Evolutionary conservation across 2,797 vertebrate genomes (phyloP), one percentile per base, ranked within the genome.

Genomic region (Paratrypauchen microcephalus): DNA sequence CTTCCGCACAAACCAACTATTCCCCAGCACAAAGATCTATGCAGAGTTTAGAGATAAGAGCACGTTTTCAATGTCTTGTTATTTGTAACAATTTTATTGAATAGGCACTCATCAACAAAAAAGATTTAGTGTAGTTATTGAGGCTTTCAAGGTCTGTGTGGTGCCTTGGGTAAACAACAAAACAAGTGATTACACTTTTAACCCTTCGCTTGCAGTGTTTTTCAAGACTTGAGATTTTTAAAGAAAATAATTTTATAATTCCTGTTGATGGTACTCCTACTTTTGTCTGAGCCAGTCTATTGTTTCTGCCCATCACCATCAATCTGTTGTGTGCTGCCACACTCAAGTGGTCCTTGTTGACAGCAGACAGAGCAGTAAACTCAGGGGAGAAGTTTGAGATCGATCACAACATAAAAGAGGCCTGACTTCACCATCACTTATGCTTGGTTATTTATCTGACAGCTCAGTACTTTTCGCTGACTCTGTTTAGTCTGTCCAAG

Each of bases 281-380:
- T 8, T 58, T 16, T 18, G 56, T 18, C 56, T 30, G 56, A 30
- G 6, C 26, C 7, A 30, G 15, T 58, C 26, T 58, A 18, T 18
- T 18, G 30, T 60, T 71, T 66, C 65, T 58, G 16, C 68, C 56
- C 30, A 39, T 73, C 57, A 61, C 48, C 60, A 68, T 24, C 4
- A 15, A 39, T 67, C 58, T 65, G 52, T 73, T 45, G 30, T 77
- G 74, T 69, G 65, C 61, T 68, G 74, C 50, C 11, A 21, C 1
- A 67, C 69, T 74, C 71, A 78, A 83, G 72, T 77, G 76, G 23
- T 58, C n/a, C 30, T 41, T 13, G 59, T 18, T 24, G 39, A 45
- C 61, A 63, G 61, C 36, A 47, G 61, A 41, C 32, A 23, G 36
- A 61, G 36, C 6, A 47, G 39, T 45, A 41, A 45, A 63, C 61